A percentile compares a stretch with the other conserved stretches of the same genome.
These are phyloP conservation scores for Xenopus tropicalis DNA, from an alignment of 2,113 vertebrate species.

Conservation along the genomic window UCB_Xtro_10.0 CM004443.2:109101001-109101500, in stretches of 20 bases:
- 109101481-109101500: slow-evolving; percentile 95
- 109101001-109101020: slow-evolving; percentile 79
- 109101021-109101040: slow-evolving; percentile 69
- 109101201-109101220: slow-evolving; percentile 70
- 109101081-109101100: slow-evolving; percentile 82
- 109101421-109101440: slow-evolving; percentile 94
- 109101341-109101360: slow-evolving; percentile 97
- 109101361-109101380: slow-evolving; percentile 94
- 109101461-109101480: slow-evolving; percentile 95
- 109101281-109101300: slow-evolving; percentile 62
- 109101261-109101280: slow-evolving; percentile 63
- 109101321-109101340: slow-evolving; percentile 92
- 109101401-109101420: slow-evolving; percentile 98
- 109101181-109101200: slow-evolving; percentile 81
- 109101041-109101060: slow-evolving; percentile 66
- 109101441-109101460: slow-evolving; percentile 98
- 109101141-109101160: slow-evolving; percentile 72
- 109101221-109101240: slow-evolving; percentile 71
- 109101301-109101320: slow-evolving; percentile 81
- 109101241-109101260: slow-evolving; percentile 78
- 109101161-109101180: slow-evolving; percentile 89
- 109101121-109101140: slow-evolving; percentile 67
- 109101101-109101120: slow-evolving; percentile 82
- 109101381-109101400: slow-evolving; percentile 93
- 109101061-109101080: slow-evolving; percentile 78